Conservation (phyloP, 2,113 vertebrate species). For the Sminthopsis crassicaudata region DNA sequence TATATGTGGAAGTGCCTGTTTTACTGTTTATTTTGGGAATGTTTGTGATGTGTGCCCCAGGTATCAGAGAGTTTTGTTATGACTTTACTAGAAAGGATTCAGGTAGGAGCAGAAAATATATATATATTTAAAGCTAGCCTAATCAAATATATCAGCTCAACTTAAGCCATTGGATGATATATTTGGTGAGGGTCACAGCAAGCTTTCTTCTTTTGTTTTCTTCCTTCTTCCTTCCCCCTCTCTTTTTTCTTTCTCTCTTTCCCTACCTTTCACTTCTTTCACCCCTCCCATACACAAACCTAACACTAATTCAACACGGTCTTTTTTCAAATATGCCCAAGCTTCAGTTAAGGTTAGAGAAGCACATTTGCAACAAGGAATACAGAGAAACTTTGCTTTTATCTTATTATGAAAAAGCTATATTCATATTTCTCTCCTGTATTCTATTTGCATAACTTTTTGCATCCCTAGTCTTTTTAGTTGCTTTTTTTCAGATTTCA, state of each 20-base stretch:
- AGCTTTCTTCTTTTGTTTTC: no score
- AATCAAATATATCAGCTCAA: background rate
- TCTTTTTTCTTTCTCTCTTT: background rate
- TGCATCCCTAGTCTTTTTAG: background rate
- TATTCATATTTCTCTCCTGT: slow-evolving; percentile 39
- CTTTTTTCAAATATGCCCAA: slow-evolving; percentile 13
- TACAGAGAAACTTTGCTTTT: slow-evolving; percentile 47
- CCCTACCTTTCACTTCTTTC: background rate
- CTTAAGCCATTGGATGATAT: background rate
- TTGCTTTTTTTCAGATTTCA: background rate
- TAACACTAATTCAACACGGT: slow-evolving; percentile 30
- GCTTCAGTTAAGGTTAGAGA: slow-evolving; percentile 59
- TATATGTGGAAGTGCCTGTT: background rate
- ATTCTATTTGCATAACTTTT: slow-evolving; percentile 13
- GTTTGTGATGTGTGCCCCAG: background rate
- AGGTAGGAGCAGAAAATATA: background rate
- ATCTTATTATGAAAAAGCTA: slow-evolving; percentile 58
- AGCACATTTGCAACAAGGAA: slow-evolving; percentile 52
- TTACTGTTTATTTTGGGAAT: background rate
- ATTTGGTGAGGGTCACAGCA: background rate
- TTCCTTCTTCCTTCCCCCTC: background rate
- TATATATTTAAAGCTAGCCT: background rate
- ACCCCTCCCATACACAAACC: slow-evolving; percentile 11
- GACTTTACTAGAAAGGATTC: background rate
- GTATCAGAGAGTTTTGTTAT: background rate